These are phyloP conservation scores for Bembecia ichneumoniformis DNA, from an alignment of 2,888 invertebrate species.

Conservation along the genomic window DNA sequence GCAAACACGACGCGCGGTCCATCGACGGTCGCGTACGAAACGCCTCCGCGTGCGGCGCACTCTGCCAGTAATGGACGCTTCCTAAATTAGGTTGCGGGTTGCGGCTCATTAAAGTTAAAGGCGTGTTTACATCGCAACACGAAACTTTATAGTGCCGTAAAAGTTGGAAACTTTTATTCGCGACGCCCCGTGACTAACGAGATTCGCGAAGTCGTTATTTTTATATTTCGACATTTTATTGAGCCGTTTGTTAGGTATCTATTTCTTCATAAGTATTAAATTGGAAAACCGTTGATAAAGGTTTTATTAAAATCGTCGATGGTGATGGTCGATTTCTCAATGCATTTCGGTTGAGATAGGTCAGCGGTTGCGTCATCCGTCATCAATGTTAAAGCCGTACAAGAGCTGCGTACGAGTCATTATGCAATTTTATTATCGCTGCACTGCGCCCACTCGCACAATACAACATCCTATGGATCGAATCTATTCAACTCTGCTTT, in stretches of 20 bases:
- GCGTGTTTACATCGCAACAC: background rate
- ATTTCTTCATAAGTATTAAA: background rate
- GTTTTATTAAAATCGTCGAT: background rate
- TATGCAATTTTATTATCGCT: background rate
- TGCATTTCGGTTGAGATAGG: background rate
- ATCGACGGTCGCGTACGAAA: background rate
- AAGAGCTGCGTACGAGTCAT: background rate
- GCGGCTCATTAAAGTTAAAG: background rate
- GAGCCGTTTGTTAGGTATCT: background rate
- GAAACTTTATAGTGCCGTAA: background rate
- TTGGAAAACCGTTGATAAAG: background rate
- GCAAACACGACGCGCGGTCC: slow-evolving; percentile 39
- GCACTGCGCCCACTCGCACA: background rate
- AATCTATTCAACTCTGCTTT: no score
- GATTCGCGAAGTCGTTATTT: background rate
- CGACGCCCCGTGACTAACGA: background rate
- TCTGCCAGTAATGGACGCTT: slow-evolving; percentile 1
- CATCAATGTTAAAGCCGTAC: background rate
- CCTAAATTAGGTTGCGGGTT: background rate
- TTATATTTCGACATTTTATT: background rate
- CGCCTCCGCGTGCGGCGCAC: background rate
- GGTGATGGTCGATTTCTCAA: background rate
- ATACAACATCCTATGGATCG: background rate
- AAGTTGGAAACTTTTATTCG: background rate
- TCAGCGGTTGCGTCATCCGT: background rate